Base-by-base conservation (phyloP, 2,113 vertebrate species). In the Leiothrix lutea region DNA sequence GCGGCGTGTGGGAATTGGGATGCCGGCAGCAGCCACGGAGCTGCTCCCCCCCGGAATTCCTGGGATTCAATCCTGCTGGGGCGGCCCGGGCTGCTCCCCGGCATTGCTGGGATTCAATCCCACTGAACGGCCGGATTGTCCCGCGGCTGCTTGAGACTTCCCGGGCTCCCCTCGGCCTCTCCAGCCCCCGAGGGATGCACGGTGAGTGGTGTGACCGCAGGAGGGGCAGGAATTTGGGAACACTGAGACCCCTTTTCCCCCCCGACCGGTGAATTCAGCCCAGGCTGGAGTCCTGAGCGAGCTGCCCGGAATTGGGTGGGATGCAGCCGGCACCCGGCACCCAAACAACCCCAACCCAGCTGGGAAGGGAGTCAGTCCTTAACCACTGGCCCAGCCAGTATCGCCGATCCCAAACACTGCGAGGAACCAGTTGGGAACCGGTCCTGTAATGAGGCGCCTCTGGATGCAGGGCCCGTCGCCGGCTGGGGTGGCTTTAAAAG, bases 381-480 rank as follows among this genome's bases (percentile, higher is more conserved):
- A 93, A 86, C 80, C 95, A 96, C 94, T 0, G 45, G 94, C 80
- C 33, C 90, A 95, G 90, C 95, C 94, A 77, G 95, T 95, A 89
- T 22, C 54, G 14, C 87, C 36, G 1, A 91, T 86, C 92, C 94
- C 87, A 48, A 20, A 14, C 0, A 12, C 84, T 19, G 48, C 16
- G 22, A 75, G 84, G 80, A 96, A 96, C 95, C 94, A 93, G 95
- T 95, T 84, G 94, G 95, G 94, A 96, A 96, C 94, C 95, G 91
- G 95, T 94, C 77, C 58, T 2, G 77, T 80, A 80, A 95, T 53
- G 94, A 94, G 94, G 69, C 2, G 92, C 92, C 92, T 84, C 80
- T 80, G 95, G 80, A 89, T 83, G 1, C 84, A 53, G 95, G 87
- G 95, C 95, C 61, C 12, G 78, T 50, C 48, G 22, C 72, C n/a